These are phyloP conservation scores for Misgurnus mizolepis DNA, from an alignment of 2,113 vertebrate species.

Conservation along the genomic window DNA sequence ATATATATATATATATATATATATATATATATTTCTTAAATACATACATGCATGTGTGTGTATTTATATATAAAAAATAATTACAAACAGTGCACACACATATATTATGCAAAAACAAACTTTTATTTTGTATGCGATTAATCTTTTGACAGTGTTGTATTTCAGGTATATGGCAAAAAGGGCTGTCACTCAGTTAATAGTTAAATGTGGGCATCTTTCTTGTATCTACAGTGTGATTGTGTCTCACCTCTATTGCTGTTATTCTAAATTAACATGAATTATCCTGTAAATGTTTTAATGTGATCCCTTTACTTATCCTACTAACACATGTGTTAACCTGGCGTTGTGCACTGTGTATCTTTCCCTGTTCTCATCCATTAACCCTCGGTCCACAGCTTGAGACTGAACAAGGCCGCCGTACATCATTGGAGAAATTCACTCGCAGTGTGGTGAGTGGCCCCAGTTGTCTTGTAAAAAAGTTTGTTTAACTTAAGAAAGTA, in stretches of 20 bases:
- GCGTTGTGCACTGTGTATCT: background rate
- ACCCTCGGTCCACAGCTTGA: conserved; percentile 81
- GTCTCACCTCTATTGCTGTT: background rate
- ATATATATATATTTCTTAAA: too few relatives aligned
- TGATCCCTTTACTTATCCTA: background rate
- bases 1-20: too few relatives aligned
- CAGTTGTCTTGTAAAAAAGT: background rate
- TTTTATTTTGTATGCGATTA: too few relatives aligned
- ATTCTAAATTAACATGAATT: background rate
- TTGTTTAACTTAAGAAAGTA: too few relatives aligned
- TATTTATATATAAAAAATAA: too few relatives aligned
- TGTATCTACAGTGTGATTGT: background rate
- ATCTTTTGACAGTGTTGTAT: too few relatives aligned
- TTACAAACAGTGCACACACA: too few relatives aligned
- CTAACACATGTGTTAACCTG: background rate
- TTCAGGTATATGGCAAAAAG: too few relatives aligned
- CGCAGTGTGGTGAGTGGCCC: conserved; percentile 91
- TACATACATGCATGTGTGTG: too few relatives aligned
- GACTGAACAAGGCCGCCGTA: conserved; percentile 95
- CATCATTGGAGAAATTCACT: conserved; percentile 99
- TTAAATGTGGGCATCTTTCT: background rate
- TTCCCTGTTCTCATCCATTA: conserved; percentile 53
- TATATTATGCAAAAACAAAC: too few relatives aligned
- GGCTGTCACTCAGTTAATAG: background rate
- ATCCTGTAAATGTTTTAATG: background rate